Evolutionary conservation across 2,797 vertebrate genomes (phyloP), one percentile per base, ranked within the genome.

Genomic region (Galaxias olidus): DNA sequence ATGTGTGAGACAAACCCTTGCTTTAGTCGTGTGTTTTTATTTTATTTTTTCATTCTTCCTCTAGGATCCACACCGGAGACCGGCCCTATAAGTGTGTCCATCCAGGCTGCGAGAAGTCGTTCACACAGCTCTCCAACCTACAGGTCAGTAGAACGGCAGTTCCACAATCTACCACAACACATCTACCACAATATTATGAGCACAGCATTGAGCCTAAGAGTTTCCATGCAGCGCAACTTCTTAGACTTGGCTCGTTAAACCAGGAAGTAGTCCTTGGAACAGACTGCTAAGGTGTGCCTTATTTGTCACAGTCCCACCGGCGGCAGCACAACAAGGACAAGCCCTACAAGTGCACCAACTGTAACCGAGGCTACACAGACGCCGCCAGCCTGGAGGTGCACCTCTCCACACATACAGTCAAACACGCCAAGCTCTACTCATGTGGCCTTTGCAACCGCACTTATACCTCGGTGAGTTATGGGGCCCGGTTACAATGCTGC

Each of bases 301-400:
- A 53, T 58, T 45, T 51, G 55, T 64, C 13, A 19, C 87, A 99
- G 97, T 99, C 97, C 69, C 98, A 99, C 80, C 95, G 98, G 76
- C 93, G 97, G 87, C 98, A 99, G 81, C 98, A 99, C 92, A 99
- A 98, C 90, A 99, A 99, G 92, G 98, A 99, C 88, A 99, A 99
- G 90, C 98, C 98, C 56, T 99, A 94, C 90, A 99, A 98, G 92
- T 99, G 98, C 92, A 90, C 94, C 86, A 96, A 98, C 85, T 99
- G 98, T 89, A 97, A 99, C 87, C 95, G 96, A 74, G 98, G 96
- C 4, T 99, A 98, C 81, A 92, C 94, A 46, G 98, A 99, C 49
- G 89, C 94, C 2, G 92, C 94, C 53, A 96, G 95, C 0, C 86
- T 99, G 66, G 97, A 99, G 87, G 96, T 96, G 30, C 98, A 99